These are phyloP conservation scores for Osmerus eperlanus DNA, from an alignment of 2,113 vertebrate species.

Conservation along the genomic window DNA sequence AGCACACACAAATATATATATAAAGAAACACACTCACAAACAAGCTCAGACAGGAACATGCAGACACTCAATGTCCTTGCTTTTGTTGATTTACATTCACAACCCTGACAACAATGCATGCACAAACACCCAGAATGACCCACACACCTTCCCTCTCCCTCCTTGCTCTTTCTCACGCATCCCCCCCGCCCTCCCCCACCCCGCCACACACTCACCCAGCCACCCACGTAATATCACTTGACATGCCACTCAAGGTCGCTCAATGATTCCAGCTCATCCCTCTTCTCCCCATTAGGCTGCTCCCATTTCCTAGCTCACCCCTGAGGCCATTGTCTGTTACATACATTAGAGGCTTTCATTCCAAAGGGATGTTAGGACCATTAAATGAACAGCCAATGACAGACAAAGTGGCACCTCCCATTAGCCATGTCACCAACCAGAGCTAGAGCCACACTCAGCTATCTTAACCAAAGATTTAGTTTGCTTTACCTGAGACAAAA, in stretches of 20 bases:
- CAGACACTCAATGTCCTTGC: no score
- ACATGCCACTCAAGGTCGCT: slow-evolving; percentile 73
- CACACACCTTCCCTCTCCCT: slow-evolving; percentile 2
- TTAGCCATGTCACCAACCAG: slow-evolving; percentile 45
- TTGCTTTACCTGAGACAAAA: slow-evolving; percentile 35
- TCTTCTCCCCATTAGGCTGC: slow-evolving; percentile 66
- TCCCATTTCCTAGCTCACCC: slow-evolving; percentile 63
- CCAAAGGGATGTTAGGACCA: slow-evolving; percentile 50
- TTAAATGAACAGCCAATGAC: slow-evolving; percentile 67
- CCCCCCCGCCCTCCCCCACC: slow-evolving; percentile 31
- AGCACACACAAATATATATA: not conserved
- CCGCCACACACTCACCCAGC: slow-evolving; percentile 14
- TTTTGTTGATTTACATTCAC: no score
- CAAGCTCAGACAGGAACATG: slow-evolving; percentile 6
- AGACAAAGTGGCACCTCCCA: slow-evolving; percentile 66
- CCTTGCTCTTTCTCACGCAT: slow-evolving; percentile 19
- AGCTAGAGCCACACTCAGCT: slow-evolving; percentile 29
- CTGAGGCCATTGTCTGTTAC: slow-evolving; percentile 61
- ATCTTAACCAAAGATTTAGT: slow-evolving; percentile 44
- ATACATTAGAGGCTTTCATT: slow-evolving; percentile 68
- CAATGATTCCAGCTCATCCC: slow-evolving; percentile 63
- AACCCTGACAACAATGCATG: not conserved
- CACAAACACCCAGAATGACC: slow-evolving; percentile 13
- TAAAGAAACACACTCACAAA: slow-evolving; percentile 19
- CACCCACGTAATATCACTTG: slow-evolving; percentile 72